These are phyloP conservation scores for Lasioglossum albipes DNA, from an alignment of 1,140 invertebrate genomes.

Conservation along the genomic window DNA sequence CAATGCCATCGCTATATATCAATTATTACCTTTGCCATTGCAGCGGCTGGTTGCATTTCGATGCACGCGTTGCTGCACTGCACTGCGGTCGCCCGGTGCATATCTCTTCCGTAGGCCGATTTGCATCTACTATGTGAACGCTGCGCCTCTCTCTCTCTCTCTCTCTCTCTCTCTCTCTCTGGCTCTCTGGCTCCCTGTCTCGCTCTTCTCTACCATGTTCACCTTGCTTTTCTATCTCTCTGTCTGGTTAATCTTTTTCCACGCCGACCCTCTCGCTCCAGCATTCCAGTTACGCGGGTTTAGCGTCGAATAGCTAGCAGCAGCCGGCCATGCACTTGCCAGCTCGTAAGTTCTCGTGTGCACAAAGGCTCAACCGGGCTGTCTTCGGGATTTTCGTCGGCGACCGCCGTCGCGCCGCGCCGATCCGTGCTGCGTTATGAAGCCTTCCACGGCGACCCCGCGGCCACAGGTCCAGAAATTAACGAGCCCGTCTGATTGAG, in stretches of 20 bases:
- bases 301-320: conserved; percentile 33
- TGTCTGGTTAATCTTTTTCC: conserved; percentile 5
- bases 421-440: conserved; percentile 22
- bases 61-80: conserved; percentile 27
- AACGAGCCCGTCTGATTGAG: conserved; percentile 30
- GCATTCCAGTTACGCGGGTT: conserved; percentile 49
- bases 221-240: conserved; percentile 8
- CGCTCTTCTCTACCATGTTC: neutral
- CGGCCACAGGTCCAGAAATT: conserved; percentile 21
- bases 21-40: conserved; percentile 73
- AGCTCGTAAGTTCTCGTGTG: conserved; percentile 53
- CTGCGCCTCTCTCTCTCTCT: neutral
- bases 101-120: conserved; percentile 63
- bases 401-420: neutral
- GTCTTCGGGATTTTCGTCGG: conserved; percentile 41
- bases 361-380: conserved; percentile 36
- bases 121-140: conserved; percentile 60
- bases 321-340: conserved; percentile 24
- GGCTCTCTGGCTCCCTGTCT: neutral
- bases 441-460: neutral
- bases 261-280: neutral
- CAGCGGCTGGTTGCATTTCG: conserved; percentile 53
- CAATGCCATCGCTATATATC: conserved; percentile 75
- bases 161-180: neutral
- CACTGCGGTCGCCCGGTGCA: conserved; percentile 36